These are phyloP conservation scores for Jacana jacana DNA, from an alignment of 2,113 vertebrate species.

Conservation along the genomic window DNA sequence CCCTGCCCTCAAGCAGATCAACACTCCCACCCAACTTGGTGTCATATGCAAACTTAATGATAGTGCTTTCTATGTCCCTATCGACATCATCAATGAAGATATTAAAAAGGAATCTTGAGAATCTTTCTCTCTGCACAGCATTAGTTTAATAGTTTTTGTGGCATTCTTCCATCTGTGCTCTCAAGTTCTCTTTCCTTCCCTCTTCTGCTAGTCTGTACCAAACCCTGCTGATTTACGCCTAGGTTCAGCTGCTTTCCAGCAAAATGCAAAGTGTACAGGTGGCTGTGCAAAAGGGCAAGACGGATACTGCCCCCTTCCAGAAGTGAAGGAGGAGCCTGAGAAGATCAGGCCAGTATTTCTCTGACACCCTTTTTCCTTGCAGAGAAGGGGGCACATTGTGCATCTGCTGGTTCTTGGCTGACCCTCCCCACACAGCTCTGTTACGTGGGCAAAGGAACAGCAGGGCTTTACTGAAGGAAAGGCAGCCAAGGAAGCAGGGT, in stretches of 20 bases:
- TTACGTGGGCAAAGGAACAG: not conserved
- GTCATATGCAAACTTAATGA: too few species aligned
- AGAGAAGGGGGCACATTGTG: not conserved
- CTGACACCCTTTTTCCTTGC: not conserved
- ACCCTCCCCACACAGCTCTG: not conserved
- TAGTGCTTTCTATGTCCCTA: too few species aligned
- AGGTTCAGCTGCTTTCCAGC: not conserved
- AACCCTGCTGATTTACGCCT: not conserved
- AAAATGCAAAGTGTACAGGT: not conserved
- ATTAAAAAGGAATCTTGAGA: too few species aligned
- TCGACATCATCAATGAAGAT: too few species aligned
- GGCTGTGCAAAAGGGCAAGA: not conserved
- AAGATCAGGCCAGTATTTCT: not conserved
- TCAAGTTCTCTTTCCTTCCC: not conserved
- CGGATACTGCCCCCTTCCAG: not conserved
- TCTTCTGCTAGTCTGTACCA: not conserved
- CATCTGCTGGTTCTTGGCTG: not conserved
- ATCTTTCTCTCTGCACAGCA: not conserved
- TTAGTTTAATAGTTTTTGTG: not conserved
- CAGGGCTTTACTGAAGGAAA: not conserved
- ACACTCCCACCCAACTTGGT: too few species aligned
- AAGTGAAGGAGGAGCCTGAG: not conserved
- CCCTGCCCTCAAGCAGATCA: too few species aligned
- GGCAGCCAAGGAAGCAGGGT: not conserved
- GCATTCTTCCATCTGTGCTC: not conserved